Evolutionary conservation across 2,888 invertebrate genomes (phyloP).

Genomic region (Smittia aterrima): DNA sequence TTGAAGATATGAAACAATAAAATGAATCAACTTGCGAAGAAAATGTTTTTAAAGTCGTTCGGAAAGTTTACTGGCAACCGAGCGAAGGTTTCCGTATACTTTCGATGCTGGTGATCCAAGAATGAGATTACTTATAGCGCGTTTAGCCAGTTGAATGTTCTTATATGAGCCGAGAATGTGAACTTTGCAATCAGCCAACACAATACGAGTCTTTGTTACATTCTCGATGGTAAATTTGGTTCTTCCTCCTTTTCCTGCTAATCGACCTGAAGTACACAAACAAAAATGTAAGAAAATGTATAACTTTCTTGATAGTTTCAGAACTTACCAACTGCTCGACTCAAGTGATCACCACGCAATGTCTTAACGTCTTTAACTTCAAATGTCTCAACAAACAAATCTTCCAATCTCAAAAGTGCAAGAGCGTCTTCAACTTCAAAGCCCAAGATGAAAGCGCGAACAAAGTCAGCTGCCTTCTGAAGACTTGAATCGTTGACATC

Average conservation of each 20-base stretch:
- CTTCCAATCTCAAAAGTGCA: slow-evolving; percentile 90
- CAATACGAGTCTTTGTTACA: slow-evolving; percentile 96
- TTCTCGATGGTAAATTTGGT: slow-evolving; percentile 99
- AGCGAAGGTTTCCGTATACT: slow-evolving; percentile 92
- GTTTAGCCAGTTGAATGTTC: slow-evolving; percentile 90
- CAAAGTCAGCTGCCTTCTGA: slow-evolving; percentile 98
- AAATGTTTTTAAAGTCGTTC: slow-evolving; percentile 67
- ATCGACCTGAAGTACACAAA: too few species aligned
- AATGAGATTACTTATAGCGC: slow-evolving; percentile 94
- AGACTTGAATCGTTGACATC: slow-evolving; percentile 84
- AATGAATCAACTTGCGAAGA: neutral
- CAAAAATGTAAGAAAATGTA: neutral
- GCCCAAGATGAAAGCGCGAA: slow-evolving; percentile 91
- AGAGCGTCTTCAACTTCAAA: slow-evolving; percentile 97
- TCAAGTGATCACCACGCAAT: slow-evolving; percentile 90
- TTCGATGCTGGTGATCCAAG: slow-evolving; percentile 96
- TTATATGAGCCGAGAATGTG: slow-evolving; percentile 97
- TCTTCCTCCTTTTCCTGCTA: slow-evolving; percentile 95
- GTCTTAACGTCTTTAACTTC: slow-evolving; percentile 96
- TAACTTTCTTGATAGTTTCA: neutral
- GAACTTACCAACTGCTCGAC: slow-evolving; percentile 75
- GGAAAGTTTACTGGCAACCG: slow-evolving; percentile 78
- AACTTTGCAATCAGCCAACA: slow-evolving; percentile 93
- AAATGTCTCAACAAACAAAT: slow-evolving; percentile 95
- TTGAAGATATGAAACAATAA: neutral